These are phyloP conservation scores for Macaca nemestrina DNA, from an alignment of 2,113 vertebrate genomes.

Conservation along the genomic window DNA sequence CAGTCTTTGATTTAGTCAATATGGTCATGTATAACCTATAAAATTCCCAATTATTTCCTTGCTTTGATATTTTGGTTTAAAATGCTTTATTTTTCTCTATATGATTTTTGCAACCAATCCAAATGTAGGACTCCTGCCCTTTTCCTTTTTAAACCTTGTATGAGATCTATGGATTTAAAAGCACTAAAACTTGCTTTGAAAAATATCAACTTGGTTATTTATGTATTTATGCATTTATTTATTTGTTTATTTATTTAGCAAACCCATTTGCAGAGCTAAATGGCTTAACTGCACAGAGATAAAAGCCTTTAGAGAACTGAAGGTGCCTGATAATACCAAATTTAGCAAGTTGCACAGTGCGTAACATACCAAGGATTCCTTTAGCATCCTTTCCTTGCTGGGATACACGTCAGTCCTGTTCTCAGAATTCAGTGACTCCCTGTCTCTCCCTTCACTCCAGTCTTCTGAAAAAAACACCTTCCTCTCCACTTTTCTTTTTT, in stretches of 20 bases:
- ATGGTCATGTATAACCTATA: not conserved
- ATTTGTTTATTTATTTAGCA: not conserved
- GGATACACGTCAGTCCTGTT: not conserved
- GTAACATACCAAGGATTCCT: not conserved
- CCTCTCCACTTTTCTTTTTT: not conserved
- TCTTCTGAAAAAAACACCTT: not conserved
- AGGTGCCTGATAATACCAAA: not conserved
- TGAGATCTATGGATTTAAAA: not conserved
- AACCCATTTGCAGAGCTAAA: not conserved
- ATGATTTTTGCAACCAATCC: not conserved
- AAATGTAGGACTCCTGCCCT: not conserved
- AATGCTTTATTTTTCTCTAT: not conserved
- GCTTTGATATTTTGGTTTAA: not conserved
- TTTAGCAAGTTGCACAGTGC: not conserved
- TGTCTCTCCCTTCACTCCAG: not conserved
- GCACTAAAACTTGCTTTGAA: not conserved
- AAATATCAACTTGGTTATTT: not conserved
- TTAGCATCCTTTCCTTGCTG: not conserved
- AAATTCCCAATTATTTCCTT: not conserved
- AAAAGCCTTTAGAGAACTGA: not conserved
- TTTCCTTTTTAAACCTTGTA: not conserved
- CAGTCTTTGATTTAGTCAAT: not conserved
- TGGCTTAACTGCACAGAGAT: not conserved
- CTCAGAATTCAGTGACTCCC: conserved; percentile 49
- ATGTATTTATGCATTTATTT: not conserved